Percentiles rank a stretch among this genome's conserved stretches.
These are phyloP conservation scores for Cyanoderma ruficeps DNA, from an alignment of 2,113 vertebrate genomes.

Conservation along the genomic window DNA sequence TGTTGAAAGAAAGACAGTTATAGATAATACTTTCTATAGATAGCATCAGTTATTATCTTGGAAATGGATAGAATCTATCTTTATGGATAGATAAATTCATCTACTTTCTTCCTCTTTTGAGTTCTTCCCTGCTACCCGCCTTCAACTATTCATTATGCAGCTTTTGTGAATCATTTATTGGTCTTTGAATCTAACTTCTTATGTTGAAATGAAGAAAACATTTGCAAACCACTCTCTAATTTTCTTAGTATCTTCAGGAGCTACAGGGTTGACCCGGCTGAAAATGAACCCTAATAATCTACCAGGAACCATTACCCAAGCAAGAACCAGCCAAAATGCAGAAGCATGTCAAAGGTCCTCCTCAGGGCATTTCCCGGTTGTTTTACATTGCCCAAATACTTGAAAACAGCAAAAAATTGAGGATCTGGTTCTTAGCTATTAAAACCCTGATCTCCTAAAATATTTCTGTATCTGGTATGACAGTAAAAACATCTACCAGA, in stretches of 20 bases:
- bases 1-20: not conserved
- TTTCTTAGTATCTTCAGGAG: not conserved
- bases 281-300: not conserved
- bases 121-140: not conserved
- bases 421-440: not conserved
- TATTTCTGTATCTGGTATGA: not conserved
- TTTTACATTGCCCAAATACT: not conserved
- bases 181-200: not conserved
- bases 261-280: not conserved
- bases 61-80: not conserved
- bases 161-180: not conserved
- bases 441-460: not conserved
- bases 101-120: not conserved
- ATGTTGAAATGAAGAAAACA: not conserved
- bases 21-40: constrained; percentile 16
- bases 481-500: not conserved
- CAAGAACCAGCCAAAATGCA: not conserved
- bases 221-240: not conserved
- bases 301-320: not conserved
- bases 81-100: not conserved
- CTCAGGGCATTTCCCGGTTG: not conserved
- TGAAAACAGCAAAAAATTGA: not conserved
- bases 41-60: constrained; percentile 34
- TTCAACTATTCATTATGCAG: not conserved
- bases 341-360: not conserved